Percentiles rank a stretch among this genome's conserved stretches.
Evolutionary conservation across 2,113 vertebrate species (phyloP).

Genomic region (Corvus cornix): DNA sequence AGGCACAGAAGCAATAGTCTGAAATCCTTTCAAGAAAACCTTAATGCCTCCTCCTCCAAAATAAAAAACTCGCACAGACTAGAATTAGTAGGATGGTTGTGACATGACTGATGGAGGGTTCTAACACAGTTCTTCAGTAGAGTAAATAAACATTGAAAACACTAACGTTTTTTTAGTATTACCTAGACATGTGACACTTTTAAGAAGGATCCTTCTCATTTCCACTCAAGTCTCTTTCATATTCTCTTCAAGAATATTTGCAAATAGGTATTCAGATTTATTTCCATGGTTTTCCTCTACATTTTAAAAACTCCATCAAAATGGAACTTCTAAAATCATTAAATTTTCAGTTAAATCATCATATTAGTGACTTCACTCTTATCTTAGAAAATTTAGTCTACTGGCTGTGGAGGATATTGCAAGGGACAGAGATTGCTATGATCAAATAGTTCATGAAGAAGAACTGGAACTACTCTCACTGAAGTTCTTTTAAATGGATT

Average conservation of each 20-base stretch:
- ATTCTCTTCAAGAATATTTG: neutral
- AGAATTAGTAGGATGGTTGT: neutral
- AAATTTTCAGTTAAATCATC: neutral
- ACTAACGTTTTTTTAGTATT: neutral
- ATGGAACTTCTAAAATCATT: neutral
- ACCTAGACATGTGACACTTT: neutral
- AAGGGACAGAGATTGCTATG: neutral
- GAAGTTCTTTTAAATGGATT: neutral
- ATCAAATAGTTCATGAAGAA: neutral
- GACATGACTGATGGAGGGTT: neutral
- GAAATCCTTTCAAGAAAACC: neutral
- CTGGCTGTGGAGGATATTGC: neutral
- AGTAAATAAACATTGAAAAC: neutral
- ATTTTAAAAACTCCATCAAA: neutral
- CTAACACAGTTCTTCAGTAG: neutral
- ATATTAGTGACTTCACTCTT: neutral
- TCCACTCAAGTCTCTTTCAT: neutral
- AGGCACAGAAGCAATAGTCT: neutral
- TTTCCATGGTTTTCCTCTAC: neutral
- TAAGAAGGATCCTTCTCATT: neutral
- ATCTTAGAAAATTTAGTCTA: neutral
- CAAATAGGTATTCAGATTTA: neutral
- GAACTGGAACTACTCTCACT: neutral
- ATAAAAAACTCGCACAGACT: neutral
- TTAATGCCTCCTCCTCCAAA: neutral